Base-by-base conservation (phyloP, 2,113 vertebrate species). In the Pangasianodon gigas region DNA sequence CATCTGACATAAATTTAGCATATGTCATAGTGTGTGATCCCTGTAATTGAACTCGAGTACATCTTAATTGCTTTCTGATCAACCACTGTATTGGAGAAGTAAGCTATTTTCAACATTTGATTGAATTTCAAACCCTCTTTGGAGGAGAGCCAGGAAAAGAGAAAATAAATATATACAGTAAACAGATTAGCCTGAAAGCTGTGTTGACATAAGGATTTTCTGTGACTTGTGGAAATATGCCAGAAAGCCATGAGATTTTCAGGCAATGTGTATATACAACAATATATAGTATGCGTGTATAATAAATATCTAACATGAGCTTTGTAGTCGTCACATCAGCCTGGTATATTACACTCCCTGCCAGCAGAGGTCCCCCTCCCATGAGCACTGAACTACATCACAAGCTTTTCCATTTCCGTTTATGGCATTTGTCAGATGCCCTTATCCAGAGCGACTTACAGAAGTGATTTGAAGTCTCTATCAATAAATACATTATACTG, bases 41-140 rank as follows among this genome's bases (percentile, higher is more conserved):
- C 48, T 81, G 32, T 90, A 60, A 90, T 18, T 90, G 37, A 91
- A 32, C 71, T 86, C 4, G 84, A 89, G 77, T 82, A 79, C 48
- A 86, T 56, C n/a, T 91, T 67, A 88, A 88, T 65, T 74, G 77
- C 81, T 92, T 92, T 93, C 79, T 91, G 87, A 89, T 92, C 88
- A 91, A 86, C 84, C 13, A 85, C 48, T 87, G 56, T 69, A 69
- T 85, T 44, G 52, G 52, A 58, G 56, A 29, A 62, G 65, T 86
- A 48, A 48, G 44, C 75, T 48, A 48, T 29, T 79, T 79, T 79
- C 21, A 89, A 88, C 16, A 19, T 32, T 52, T 9, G 14, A 32
- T 32, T 82, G 48, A 54, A 81, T 82, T 54, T 91, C 32, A 89
- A 89, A 92, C 51, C 26, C 37, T 80, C 58, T 37, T 58, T 90